Percentiles rank a stretch among this genome's conserved stretches.
phyloP scores from a whole-genome alignment of 2,113 vertebrate species.

The Struthio camelus region DNA sequence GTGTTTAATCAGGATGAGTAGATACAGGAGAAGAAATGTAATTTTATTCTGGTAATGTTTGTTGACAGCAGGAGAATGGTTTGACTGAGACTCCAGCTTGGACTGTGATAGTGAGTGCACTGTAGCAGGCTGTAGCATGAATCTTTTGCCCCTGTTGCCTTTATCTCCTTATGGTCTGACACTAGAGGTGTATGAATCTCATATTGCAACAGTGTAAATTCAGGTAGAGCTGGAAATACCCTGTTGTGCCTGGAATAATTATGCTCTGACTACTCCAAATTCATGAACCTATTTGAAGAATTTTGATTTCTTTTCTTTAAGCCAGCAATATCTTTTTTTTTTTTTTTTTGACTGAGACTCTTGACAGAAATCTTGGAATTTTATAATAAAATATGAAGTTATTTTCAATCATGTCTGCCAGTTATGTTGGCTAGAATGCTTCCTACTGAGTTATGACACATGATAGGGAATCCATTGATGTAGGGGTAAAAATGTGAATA shows the following conservation, averaged over 20 bases:
- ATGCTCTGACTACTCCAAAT: not conserved
- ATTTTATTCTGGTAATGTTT: not conserved
- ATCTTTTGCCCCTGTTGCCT: not conserved
- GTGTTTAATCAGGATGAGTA: not conserved
- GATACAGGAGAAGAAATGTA: not conserved
- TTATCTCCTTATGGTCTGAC: not conserved
- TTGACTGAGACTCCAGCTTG: not conserved
- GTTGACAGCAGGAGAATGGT: not conserved
- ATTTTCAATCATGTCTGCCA: not conserved
- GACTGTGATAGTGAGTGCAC: not conserved
- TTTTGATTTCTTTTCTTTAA: not conserved
- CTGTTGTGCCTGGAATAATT: not conserved
- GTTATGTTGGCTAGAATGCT: not conserved
- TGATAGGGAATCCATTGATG: not conserved
- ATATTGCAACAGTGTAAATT: not conserved
- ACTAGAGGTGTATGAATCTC: not conserved
- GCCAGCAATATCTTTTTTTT: not conserved
- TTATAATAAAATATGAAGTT: not conserved
- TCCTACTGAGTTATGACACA: not conserved
- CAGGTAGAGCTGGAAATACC: not conserved
- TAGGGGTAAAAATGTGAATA: not conserved
- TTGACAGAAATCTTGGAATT: not conserved
- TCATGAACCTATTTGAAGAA: not conserved
- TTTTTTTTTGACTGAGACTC: not conserved
- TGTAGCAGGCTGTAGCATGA: not conserved